Percentiles rank a stretch among this genome's conserved stretches.
Evolutionary conservation across 2,113 vertebrate genomes (phyloP).

Genomic region (Octodon degus): DNA sequence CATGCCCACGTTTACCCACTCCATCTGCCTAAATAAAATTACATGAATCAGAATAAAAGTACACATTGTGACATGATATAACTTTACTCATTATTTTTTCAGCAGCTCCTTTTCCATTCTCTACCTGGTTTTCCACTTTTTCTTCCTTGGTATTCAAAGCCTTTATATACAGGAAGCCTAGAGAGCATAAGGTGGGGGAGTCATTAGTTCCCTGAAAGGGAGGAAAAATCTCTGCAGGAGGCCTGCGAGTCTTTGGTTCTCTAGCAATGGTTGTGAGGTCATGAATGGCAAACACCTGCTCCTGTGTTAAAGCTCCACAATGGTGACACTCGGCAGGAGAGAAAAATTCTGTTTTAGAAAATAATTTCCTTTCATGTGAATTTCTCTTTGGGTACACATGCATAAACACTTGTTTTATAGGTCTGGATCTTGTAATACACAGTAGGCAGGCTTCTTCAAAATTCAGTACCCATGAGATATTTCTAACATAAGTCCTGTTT

Average conservation of each 20-base stretch:
- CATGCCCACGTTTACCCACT: neutral
- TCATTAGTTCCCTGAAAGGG: constrained; percentile 49
- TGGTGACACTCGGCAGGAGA: constrained; percentile 58
- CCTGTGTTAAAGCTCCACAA: constrained; percentile 20
- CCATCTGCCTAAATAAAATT: constrained; percentile 37
- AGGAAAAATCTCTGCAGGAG: constrained; percentile 54
- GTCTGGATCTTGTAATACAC: constrained; percentile 36
- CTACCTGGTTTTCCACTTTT: neutral
- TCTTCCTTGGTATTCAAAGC: constrained; percentile 52
- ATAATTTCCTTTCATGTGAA: constrained; percentile 40
- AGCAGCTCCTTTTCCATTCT: constrained; percentile 33
- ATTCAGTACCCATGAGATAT: constrained; percentile 21
- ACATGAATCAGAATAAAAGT: constrained; percentile 48
- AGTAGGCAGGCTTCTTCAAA: constrained; percentile 48
- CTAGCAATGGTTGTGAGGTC: constrained; percentile 17
- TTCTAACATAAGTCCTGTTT: constrained; percentile 42
- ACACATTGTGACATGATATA: constrained; percentile 45
- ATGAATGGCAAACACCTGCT: constrained; percentile 45
- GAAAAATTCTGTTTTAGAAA: constrained; percentile 48
- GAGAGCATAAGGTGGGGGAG: constrained; percentile 8
- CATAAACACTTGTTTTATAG: constrained; percentile 54
- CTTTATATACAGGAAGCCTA: constrained; percentile 41
- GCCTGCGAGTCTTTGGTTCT: neutral
- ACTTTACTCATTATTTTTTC: constrained; percentile 59
- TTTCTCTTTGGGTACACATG: constrained; percentile 29